These are phyloP conservation scores for Macropus fuliginosus DNA, from an alignment of 2,797 vertebrate species.

Conservation along the genomic window DNA sequence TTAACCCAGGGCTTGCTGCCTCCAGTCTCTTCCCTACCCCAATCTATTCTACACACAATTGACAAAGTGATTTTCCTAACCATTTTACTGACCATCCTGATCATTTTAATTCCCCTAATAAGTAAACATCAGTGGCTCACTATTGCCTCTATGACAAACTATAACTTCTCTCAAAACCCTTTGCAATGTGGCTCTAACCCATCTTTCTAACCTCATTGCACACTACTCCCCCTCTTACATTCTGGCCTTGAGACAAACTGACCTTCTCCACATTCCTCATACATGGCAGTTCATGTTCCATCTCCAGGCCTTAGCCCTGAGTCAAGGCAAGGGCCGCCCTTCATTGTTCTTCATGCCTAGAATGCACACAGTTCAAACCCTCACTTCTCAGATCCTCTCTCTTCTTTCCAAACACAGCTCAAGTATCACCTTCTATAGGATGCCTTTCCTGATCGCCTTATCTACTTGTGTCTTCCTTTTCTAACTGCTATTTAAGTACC, in stretches of 20 bases:
- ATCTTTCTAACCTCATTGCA: not conserved
- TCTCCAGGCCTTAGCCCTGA: not conserved
- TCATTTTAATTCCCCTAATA: not conserved
- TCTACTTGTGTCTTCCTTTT: not conserved
- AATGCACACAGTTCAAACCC: not conserved
- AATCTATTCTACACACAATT: not conserved
- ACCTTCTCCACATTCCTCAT: not conserved
- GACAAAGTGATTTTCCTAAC: not conserved
- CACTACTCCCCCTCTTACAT: not conserved
- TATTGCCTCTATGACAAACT: not conserved
- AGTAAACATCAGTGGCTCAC: not conserved
- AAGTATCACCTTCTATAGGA: not conserved
- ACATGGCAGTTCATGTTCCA: not conserved
- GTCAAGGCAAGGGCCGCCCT: no score
- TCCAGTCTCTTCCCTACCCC: not conserved
- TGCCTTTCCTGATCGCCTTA: not conserved
- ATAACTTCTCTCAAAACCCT: not conserved
- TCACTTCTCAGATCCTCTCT: not conserved
- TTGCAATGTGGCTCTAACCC: not conserved
- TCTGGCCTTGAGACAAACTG: not conserved
- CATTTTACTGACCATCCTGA: not conserved
- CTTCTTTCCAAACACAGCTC: not conserved
- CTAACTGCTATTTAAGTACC: not conserved
- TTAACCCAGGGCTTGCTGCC: not conserved
- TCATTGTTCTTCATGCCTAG: not conserved